A percentile compares a stretch with the other conserved stretches of the same genome.
Evolutionary conservation across 2,113 vertebrate species (phyloP).

Genomic region (Lonchura striata): DNA sequence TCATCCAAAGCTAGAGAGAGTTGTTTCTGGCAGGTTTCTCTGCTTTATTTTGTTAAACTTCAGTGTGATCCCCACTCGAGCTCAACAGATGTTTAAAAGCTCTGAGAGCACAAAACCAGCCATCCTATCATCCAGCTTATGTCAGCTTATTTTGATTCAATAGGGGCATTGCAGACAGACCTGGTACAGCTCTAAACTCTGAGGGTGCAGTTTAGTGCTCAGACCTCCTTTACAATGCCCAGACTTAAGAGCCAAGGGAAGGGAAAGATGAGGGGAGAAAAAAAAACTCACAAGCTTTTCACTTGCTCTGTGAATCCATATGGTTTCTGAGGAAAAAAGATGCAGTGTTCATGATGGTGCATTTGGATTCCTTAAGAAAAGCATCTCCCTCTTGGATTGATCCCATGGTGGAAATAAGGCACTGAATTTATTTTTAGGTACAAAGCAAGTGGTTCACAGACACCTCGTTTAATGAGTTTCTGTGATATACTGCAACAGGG

Average conservation of each 20-base stretch:
- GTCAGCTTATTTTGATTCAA: constrained; percentile 17
- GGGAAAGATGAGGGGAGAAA: accelerated
- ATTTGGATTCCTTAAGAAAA: neutral
- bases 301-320: neutral
- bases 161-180: neutral
- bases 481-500: neutral
- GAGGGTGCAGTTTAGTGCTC: neutral
- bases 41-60: constrained; percentile 5
- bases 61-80: neutral
- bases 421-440: neutral
- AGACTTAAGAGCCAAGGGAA: neutral
- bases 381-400: neutral
- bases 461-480: neutral
- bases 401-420: neutral
- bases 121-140: neutral
- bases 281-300: neutral
- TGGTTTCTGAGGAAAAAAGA: neutral
- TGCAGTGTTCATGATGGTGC: neutral
- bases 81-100: neutral
- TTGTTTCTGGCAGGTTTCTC: neutral
- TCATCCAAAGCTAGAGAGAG: neutral
- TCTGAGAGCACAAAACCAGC: neutral
- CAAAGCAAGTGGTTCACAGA: neutral
- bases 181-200: neutral
- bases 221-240: neutral